phyloP scores from a whole-genome alignment of 1,140 invertebrate species.

The Augochlora pura region DNA sequence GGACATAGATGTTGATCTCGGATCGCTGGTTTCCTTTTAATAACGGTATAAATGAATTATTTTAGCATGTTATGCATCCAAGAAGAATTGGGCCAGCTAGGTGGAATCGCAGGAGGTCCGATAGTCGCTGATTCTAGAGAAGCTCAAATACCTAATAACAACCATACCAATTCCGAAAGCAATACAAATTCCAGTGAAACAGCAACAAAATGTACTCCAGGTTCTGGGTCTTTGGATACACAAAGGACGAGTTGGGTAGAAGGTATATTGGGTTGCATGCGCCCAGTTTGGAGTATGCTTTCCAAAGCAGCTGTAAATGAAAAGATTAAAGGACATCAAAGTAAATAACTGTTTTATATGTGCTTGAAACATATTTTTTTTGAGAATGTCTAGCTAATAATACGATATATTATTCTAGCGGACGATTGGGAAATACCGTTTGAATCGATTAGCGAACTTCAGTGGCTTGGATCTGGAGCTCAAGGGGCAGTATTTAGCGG shows the following conservation, averaged over 20 bases:
- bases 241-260: conserved; percentile 87
- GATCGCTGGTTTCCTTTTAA: background rate
- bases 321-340: conserved; percentile 82
- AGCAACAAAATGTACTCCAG: conserved; percentile 70
- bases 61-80: conserved; percentile 86
- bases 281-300: conserved; percentile 91
- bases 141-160: conserved; percentile 75
- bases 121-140: conserved; percentile 70
- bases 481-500: conserved; percentile 98
- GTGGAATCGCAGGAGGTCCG: conserved; percentile 73
- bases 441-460: conserved; percentile 93
- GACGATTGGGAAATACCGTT: conserved; percentile 98
- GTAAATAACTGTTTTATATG: conserved; percentile 64
- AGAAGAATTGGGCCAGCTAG: conserved; percentile 83
- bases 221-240: conserved; percentile 76
- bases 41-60: conserved; percentile 16
- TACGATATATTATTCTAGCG: conserved; percentile 53
- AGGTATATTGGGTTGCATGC: conserved; percentile 91
- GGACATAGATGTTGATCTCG: background rate
- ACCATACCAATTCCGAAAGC: conserved; percentile 70
- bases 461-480: conserved; percentile 96
- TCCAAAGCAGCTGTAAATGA: conserved; percentile 88
- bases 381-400: conserved; percentile 10
- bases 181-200: conserved; percentile 70
- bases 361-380: background rate